Evolutionary conservation across 2,113 vertebrate species (phyloP).

Genomic region (Notothenia coriiceps): DNA sequence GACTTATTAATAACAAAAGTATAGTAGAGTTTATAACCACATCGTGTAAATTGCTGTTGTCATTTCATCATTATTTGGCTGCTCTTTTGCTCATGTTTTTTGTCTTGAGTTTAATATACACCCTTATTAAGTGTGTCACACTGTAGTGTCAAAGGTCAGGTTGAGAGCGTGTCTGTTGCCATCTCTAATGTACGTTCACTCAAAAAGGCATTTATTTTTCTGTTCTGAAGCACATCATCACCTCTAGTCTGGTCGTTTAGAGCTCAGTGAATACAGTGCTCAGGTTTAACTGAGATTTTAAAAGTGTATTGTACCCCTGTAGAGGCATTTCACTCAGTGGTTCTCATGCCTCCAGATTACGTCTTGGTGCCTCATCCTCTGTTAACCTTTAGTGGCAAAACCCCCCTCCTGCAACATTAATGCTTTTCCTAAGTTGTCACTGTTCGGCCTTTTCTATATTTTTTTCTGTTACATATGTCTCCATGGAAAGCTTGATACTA

Average conservation of each 20-base stretch:
- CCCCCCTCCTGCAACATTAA: conserved; percentile 62
- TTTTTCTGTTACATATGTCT: conserved; percentile 67
- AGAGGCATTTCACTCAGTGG: conserved; percentile 42
- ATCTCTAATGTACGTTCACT: conserved; percentile 28
- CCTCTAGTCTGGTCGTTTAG: conserved; percentile 45
- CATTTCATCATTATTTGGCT: conserved; percentile 56
- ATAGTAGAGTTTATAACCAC: conserved; percentile 66
- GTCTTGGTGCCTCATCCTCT: conserved; percentile 67
- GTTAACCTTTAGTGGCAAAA: conserved; percentile 56
- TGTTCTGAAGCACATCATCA: conserved; percentile 21
- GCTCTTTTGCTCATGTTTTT: conserved; percentile 62
- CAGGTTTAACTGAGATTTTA: conserved; percentile 76
- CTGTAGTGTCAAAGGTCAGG: conserved; percentile 42
- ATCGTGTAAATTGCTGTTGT: conserved; percentile 61
- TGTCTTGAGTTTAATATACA: neutral
- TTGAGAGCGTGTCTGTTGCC: conserved; percentile 15
- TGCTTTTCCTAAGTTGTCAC: conserved; percentile 72
- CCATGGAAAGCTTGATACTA: conserved; percentile 68
- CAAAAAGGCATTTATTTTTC: conserved; percentile 42
- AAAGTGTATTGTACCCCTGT: conserved; percentile 36
- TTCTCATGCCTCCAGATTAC: conserved; percentile 63
- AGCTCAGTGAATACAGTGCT: conserved; percentile 66
- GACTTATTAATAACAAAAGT: conserved; percentile 49
- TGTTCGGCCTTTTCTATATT: conserved; percentile 71
- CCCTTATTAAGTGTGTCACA: too few relatives aligned